Conservation (phyloP, 1,140 invertebrate genomes). For the Saccostrea glomerata region DNA sequence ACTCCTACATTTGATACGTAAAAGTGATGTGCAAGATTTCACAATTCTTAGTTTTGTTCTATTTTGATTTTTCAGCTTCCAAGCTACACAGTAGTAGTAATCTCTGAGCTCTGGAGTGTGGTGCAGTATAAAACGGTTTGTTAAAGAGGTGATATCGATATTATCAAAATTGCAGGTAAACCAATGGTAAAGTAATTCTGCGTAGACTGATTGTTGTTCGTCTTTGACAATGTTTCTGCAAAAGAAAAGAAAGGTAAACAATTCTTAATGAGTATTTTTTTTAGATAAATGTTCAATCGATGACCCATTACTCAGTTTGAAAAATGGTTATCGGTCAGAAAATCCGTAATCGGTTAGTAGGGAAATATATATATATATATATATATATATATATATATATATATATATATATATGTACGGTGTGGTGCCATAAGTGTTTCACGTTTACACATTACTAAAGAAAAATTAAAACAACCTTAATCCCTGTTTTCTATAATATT, state of each 20-base stretch:
- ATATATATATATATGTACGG: too few relatives aligned
- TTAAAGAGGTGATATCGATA: neutral
- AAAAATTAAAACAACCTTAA: too few relatives aligned
- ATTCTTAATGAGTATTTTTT: too few relatives aligned
- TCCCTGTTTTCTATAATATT: too few relatives aligned
- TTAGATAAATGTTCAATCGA: too few relatives aligned
- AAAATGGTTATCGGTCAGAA: too few relatives aligned
- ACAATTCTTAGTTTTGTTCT: neutral
- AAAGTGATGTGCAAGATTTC: neutral
- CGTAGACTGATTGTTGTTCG: neutral
- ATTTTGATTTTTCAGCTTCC: neutral
- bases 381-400: too few relatives aligned
- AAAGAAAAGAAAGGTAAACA: neutral
- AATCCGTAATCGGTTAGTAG: too few relatives aligned
- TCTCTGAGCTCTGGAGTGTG: neutral
- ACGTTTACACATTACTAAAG: too few relatives aligned
- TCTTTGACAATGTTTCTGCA: neutral
- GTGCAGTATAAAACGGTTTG: neutral
- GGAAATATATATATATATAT: too few relatives aligned
- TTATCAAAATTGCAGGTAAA: neutral
- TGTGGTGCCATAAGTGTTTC: too few relatives aligned
- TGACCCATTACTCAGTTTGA: too few relatives aligned
- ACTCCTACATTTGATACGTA: neutral
- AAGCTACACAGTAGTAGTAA: neutral
- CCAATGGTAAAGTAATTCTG: neutral